Conservation (phyloP, 2,797 vertebrate species). For the Chelonia mydas region DNA sequence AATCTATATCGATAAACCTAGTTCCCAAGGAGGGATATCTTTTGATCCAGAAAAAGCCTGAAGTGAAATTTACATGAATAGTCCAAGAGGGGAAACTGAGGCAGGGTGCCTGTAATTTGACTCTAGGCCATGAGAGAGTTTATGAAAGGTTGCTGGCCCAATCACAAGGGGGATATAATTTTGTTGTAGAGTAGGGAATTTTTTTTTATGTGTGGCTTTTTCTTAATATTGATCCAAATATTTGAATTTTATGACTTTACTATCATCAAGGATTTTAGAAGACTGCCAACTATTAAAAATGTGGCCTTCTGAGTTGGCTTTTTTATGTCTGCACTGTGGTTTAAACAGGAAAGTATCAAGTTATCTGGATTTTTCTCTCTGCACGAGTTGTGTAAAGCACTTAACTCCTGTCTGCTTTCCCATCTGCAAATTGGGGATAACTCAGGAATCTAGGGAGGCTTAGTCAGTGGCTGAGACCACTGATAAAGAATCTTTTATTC, state of each 20-base stretch:
- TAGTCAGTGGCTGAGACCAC: neutral
- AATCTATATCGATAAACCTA: no score
- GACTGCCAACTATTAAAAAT: neutral
- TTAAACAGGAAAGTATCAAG: conserved; percentile 26
- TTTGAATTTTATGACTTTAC: conserved; percentile 2
- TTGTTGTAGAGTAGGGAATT: neutral
- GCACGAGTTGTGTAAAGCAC: neutral
- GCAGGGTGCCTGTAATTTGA: no score
- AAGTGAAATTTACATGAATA: no score
- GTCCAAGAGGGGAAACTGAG: no score
- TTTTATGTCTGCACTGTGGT: neutral
- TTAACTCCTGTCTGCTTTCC: neutral
- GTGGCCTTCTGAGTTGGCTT: neutral
- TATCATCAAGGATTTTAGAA: neutral
- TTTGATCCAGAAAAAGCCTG: no score
- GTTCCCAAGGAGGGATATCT: no score
- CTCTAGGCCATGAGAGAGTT: no score
- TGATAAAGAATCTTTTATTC: neutral
- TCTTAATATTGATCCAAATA: neutral
- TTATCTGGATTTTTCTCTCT: conserved; percentile 4
- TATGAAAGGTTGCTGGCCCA: no score
- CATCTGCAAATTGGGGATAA: neutral
- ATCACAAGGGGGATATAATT: neutral
- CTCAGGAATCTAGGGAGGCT: neutral
- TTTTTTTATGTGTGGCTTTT: neutral